Percentiles rank a stretch among this genome's conserved stretches.
phyloP scores from a whole-genome alignment of 37 sponge, comb jelly and placozoan species.

The Amphimedon queenslandica region DNA sequence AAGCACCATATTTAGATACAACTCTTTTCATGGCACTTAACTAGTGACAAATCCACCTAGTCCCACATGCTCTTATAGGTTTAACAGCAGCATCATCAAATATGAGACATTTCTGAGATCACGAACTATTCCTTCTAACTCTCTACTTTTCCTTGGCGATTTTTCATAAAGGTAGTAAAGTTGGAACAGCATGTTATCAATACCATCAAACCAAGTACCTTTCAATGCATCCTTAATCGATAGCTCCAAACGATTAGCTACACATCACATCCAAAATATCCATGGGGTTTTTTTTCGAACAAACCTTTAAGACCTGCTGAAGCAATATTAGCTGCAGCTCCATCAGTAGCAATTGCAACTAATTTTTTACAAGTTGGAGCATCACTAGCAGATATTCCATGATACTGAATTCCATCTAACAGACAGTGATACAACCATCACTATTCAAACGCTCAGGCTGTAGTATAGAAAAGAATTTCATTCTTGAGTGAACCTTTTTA shows the following conservation, averaged over 20 bases:
- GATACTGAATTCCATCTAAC: too few relatives aligned
- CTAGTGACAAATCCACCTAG: conserved; percentile 30
- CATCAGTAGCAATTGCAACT: too few relatives aligned
- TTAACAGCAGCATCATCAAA: conserved; percentile 6
- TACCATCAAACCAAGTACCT: conserved; percentile 45
- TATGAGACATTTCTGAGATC: conserved; percentile 31
- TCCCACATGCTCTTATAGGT: conserved; percentile 15
- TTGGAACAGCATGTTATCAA: conserved; percentile 58
- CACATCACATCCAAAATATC: conserved; percentile 80
- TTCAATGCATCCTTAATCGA: conserved; percentile 61
- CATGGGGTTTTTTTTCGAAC: conserved; percentile 44
- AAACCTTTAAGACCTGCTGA: conserved; percentile 50
- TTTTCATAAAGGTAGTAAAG: conserved; percentile 61
- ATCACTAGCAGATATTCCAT: too few relatives aligned
- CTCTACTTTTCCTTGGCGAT: conserved; percentile 49
- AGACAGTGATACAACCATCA: too few relatives aligned
- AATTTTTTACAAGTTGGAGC: too few relatives aligned
- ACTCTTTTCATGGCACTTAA: conserved; percentile 46
- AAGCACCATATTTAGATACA: conserved; percentile 56
- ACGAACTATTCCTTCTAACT: conserved; percentile 43
- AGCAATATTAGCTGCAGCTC: conserved; percentile 48
- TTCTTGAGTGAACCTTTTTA: conserved; percentile 43
- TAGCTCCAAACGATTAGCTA: conserved; percentile 60
- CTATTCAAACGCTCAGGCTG: too few relatives aligned
- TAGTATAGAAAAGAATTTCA: conserved; percentile 21